Conservation (phyloP, 2,113 vertebrate species). For the Petromus typicus region DNA sequence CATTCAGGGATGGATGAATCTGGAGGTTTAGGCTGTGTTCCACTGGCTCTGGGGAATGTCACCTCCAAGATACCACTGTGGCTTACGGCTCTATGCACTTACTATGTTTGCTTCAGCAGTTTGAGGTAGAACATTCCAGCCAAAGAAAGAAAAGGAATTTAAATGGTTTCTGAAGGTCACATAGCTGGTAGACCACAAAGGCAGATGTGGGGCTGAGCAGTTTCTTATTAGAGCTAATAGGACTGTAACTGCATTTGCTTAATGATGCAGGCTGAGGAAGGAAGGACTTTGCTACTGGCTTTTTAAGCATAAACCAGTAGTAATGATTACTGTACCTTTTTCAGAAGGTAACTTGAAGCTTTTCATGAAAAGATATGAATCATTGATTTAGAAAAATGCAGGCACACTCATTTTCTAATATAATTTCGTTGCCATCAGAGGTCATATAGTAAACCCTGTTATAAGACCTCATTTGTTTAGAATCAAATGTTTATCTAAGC, state of each 20-base stretch:
- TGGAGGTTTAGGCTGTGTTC: neutral
- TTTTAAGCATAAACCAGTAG: neutral
- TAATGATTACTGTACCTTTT: neutral
- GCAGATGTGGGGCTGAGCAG: slow-evolving; percentile 2
- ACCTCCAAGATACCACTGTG: neutral
- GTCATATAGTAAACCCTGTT: neutral
- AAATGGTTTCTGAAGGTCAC: neutral
- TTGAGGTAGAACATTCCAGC: neutral
- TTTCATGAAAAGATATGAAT: neutral
- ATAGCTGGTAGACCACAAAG: neutral
- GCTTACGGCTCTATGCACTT: neutral
- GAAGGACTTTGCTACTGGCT: neutral
- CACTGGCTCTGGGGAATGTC: neutral
- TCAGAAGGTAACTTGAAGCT: slow-evolving; percentile 1
- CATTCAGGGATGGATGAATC: neutral
- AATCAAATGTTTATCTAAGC: neutral
- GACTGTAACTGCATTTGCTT: neutral
- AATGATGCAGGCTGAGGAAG: neutral
- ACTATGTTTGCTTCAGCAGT: neutral
- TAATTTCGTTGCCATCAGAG: slow-evolving; percentile 41
- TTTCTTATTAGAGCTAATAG: slow-evolving; percentile 41
- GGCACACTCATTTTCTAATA: neutral
- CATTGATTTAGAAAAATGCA: neutral
- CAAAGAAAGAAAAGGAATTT: slow-evolving; percentile 35
- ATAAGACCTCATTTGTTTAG: neutral